Evolutionary conservation across 2,113 vertebrate species (phyloP).

Genomic region (Pica pica): DNA sequence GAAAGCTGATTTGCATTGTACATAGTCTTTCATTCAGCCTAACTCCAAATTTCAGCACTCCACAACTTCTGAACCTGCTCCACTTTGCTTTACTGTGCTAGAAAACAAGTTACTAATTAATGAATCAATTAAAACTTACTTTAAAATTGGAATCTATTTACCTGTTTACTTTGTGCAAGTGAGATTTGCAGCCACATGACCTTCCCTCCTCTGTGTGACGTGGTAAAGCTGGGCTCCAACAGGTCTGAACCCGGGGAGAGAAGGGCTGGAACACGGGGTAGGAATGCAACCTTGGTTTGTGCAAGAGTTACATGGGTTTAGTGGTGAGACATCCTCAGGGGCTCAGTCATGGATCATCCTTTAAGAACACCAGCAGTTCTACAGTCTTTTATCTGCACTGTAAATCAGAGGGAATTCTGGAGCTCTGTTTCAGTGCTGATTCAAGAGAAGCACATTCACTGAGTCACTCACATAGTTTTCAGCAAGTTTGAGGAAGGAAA

Average conservation of each 20-base stretch:
- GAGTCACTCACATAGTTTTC: neutral
- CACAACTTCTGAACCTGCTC: neutral
- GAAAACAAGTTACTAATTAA: neutral
- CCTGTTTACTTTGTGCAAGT: neutral
- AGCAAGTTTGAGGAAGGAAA: neutral
- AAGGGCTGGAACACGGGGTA: neutral
- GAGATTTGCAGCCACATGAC: neutral
- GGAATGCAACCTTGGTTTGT: neutral
- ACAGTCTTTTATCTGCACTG: neutral
- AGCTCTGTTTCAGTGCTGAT: neutral
- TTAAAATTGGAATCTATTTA: neutral
- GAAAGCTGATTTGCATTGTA: slow-evolving; percentile 39
- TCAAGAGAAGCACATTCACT: neutral
- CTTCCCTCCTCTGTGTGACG: neutral
- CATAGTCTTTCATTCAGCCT: slow-evolving; percentile 50
- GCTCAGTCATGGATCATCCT: neutral
- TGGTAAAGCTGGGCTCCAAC: neutral
- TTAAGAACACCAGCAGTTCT: neutral
- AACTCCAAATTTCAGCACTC: neutral
- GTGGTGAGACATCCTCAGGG: neutral
- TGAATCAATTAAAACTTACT: neutral
- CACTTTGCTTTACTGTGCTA: neutral
- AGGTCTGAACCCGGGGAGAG: neutral
- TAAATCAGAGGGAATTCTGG: neutral
- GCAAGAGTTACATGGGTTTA: rapidly evolving